Conservation (phyloP, 2,888 invertebrate species). For the Hemithea aestivaria region DNA sequence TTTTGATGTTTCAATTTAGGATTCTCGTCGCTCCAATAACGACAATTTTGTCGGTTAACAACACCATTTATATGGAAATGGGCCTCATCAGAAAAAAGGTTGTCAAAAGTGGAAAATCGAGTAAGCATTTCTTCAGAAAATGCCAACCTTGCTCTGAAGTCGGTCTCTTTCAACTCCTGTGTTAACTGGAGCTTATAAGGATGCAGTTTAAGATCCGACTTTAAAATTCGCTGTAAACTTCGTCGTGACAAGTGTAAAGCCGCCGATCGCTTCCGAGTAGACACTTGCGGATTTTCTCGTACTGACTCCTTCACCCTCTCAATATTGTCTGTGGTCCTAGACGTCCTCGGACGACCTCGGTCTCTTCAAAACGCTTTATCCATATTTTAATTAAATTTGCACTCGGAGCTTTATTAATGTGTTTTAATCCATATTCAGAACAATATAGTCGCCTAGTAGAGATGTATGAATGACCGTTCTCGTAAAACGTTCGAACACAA, state of each 20-base stretch:
- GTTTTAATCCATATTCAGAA: constrained; percentile 9
- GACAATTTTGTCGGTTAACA: constrained; percentile 21
- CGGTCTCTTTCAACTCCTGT: not conserved
- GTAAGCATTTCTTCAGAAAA: not conserved
- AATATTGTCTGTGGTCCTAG: constrained; percentile 14
- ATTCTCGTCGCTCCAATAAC: constrained; percentile 20
- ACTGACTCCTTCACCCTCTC: constrained; percentile 11
- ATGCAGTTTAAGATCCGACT: constrained; percentile 17
- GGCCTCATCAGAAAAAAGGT: not conserved
- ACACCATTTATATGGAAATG: constrained; percentile 1
- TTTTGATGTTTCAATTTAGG: constrained; percentile 25
- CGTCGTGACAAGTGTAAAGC: constrained; percentile 2
- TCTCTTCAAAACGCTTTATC: constrained; percentile 11
- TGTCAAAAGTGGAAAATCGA: not conserved
- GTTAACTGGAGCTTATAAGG: constrained; percentile 12
- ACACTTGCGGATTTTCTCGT: constrained; percentile 12
- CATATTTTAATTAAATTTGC: constrained; percentile 12
- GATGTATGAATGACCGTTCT: constrained; percentile 11
- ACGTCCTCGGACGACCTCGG: constrained; percentile 15
- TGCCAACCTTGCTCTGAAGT: constrained; percentile 5
- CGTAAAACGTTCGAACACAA: no score
- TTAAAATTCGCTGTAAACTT: constrained; percentile 14
- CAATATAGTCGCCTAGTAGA: constrained; percentile 11
- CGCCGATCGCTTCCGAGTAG: constrained; percentile 15
- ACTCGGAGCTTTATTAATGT: constrained; percentile 8